A percentile compares a stretch with the other conserved stretches of the same genome.
These are phyloP conservation scores for Metalampra italica DNA, from an alignment of 2,888 invertebrate species.

Conservation along the genomic window DNA sequence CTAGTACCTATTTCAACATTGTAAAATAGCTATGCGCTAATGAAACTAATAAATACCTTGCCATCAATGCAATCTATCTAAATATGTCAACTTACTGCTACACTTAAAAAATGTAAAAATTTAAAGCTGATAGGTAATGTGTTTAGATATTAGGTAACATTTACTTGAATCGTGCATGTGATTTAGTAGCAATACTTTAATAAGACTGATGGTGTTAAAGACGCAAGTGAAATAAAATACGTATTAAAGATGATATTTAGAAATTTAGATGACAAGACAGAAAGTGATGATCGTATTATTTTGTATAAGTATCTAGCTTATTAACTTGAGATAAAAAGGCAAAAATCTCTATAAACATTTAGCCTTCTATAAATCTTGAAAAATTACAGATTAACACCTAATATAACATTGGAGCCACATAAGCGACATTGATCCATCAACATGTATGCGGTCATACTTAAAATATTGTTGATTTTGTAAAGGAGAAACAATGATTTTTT, in stretches of 20 bases:
- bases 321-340: not conserved
- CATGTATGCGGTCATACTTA: constrained; percentile 34
- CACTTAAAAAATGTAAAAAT: no score
- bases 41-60: no score
- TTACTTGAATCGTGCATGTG: not conserved
- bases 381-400: constrained; percentile 43
- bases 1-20: not conserved
- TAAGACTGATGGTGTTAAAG: no score
- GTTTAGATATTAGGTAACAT: not conserved
- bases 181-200: no score
- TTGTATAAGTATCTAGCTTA: not conserved
- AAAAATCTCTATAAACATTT: constrained; percentile 20
- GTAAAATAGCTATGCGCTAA: not conserved
- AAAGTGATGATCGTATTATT: not conserved
- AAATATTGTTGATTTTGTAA: constrained; percentile 60
- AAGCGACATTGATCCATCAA: constrained; percentile 65
- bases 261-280: not conserved
- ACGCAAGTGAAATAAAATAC: not conserved
- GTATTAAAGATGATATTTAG: not conserved
- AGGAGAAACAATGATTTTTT: constrained; percentile 1
- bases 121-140: no score
- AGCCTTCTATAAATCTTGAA: constrained; percentile 32
- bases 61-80: no score
- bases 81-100: no score
- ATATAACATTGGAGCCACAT: constrained; percentile 56